Evolutionary conservation across 2,888 invertebrate genomes (phyloP), one percentile per base, ranked within the genome.

Genomic region (Aphidius colemani): DNA sequence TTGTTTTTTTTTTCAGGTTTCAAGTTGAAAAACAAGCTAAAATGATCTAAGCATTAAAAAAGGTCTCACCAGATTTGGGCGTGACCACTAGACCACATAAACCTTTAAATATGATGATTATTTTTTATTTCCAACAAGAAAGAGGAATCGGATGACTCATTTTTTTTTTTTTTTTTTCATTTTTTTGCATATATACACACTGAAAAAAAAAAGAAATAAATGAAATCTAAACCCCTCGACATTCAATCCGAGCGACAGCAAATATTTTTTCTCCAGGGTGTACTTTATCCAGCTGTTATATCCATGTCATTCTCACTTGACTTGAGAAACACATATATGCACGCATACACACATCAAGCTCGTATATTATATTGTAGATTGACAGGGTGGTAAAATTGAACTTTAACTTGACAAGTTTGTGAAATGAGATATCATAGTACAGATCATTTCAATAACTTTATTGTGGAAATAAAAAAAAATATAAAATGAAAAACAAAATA

Each of bases 11-110:
- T 50, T 45, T n/a, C 13, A 48, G 41, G 13, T 48, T 40, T 30
- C 30, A 30, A n/a, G 40, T 30, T 39, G 30, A 53, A 44, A 53
- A 61, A 64, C 64, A 64, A 51, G 51, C 55, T 56, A 44, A 50
- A 56, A 64, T 64, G 57, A 64, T 61, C 49, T 64, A 56, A 64
- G 56, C 46, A 57, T 44, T 39, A 7, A 56, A 55, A 67, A 56
- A 53, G 63, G 70, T 70, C 69, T 69, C 75, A 79, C 77, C 71
- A 77, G 77, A 72, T 71, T 69, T 75, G 77, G 78, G 79, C 79
- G 79, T 77, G 73, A 79, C 79, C 76, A 71, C 72, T 74, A 66
- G 70, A 66, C 63, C 64, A 67, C 65, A 59, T 63, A 58, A 48
- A 39, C 59, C 51, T 53, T 66, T 56, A 64, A 53, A 39, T 61